phyloP scores from a whole-genome alignment of 2,797 vertebrate species.

The Zenarchopterus dispar region DNA sequence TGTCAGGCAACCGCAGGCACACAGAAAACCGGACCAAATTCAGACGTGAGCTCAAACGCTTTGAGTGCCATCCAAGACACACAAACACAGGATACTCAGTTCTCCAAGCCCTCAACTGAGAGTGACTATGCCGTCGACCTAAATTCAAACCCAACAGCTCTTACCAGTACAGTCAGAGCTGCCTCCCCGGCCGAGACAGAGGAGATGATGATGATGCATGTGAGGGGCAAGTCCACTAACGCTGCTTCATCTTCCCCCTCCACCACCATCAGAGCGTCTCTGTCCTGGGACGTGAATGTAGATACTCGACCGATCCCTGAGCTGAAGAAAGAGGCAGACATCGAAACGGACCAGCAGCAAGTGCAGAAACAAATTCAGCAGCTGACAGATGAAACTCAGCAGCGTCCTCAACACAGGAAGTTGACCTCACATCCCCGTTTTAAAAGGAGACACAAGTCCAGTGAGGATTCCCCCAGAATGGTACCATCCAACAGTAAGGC shows the following conservation, averaged over 20 bases:
- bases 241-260: slow-evolving; percentile 35
- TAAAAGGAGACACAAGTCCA: slow-evolving; percentile 95
- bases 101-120: slow-evolving; percentile 60
- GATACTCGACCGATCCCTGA: slow-evolving; percentile 68
- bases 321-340: slow-evolving; percentile 73
- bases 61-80: slow-evolving; percentile 58
- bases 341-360: slow-evolving; percentile 62
- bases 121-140: slow-evolving; percentile 64
- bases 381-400: slow-evolving; percentile 72
- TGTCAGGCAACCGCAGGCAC: slow-evolving; percentile 66
- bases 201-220: slow-evolving; percentile 65
- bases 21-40: slow-evolving; percentile 71
- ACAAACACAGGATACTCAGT: slow-evolving; percentile 61
- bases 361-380: slow-evolving; percentile 47
- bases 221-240: slow-evolving; percentile 46
- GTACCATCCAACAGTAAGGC: slow-evolving; percentile 87
- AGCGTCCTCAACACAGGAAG: slow-evolving; percentile 84
- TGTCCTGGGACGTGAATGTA: slow-evolving; percentile 71
- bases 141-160: slow-evolving; percentile 59
- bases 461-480: slow-evolving; percentile 91
- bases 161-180: slow-evolving; percentile 53
- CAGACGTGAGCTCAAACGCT: slow-evolving; percentile 61
- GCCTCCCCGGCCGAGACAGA: slow-evolving; percentile 58
- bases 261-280: slow-evolving; percentile 47
- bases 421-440: slow-evolving; percentile 95